Conservation (phyloP, 2,888 invertebrate genomes). For the Hirtodrosophila confusa region DNA sequence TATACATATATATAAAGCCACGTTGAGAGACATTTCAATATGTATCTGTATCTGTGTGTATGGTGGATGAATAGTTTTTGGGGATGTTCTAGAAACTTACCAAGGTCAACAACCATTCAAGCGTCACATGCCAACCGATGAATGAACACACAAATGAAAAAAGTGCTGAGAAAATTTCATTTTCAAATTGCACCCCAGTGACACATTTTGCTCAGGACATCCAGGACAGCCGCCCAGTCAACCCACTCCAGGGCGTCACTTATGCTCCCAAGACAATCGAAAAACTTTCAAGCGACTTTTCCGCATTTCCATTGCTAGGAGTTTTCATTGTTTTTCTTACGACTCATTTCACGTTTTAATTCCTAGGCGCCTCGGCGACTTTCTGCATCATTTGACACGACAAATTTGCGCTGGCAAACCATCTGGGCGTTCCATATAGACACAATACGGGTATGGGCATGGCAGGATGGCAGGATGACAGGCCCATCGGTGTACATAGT, state of each 20-base stretch:
- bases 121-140: conserved; percentile 40
- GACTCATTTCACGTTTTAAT: conserved; percentile 82
- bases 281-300: conserved; percentile 67
- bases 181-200: conserved; percentile 80
- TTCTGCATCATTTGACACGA: conserved; percentile 75
- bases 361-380: conserved; percentile 68
- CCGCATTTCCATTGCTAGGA: conserved; percentile 47
- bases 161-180: conserved; percentile 68
- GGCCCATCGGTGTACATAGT: neutral
- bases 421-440: conserved; percentile 31
- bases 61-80: conserved; percentile 11
- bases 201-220: conserved; percentile 64
- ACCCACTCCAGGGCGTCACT: conserved; percentile 23
- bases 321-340: conserved; percentile 80
- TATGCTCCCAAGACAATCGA: conserved; percentile 67
- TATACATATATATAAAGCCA: neutral
- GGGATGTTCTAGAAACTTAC: conserved; percentile 20
- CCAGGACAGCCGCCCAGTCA: neutral
- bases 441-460: conserved; percentile 16
- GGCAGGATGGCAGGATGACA: neutral
- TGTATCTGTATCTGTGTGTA: neutral
- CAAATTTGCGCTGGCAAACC: conserved; percentile 65
- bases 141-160: conserved; percentile 27
- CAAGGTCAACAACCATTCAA: conserved; percentile 46
- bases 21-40: conserved; percentile 17